Conservation (phyloP, 2,888 invertebrate genomes). For the Tanypteryx hageni region DNA sequence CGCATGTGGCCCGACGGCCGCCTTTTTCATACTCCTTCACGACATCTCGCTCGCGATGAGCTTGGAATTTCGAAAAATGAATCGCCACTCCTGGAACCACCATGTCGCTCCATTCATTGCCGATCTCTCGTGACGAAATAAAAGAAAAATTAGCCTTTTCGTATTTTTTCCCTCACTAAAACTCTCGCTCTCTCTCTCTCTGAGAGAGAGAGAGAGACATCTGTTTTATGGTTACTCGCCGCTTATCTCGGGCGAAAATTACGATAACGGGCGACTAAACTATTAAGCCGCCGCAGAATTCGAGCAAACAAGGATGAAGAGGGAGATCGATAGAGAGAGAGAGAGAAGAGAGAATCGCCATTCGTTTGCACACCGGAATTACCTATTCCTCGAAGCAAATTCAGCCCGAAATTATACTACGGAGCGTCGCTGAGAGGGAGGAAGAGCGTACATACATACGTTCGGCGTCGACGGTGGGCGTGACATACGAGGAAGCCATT, state of each 20-base stretch:
- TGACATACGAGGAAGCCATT: constrained; percentile 19
- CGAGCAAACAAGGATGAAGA: neutral
- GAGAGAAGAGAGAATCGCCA: neutral
- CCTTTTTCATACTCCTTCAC: too few relatives aligned
- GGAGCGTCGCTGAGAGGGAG: neutral
- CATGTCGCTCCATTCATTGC: neutral
- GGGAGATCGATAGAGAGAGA: neutral
- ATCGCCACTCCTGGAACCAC: neutral
- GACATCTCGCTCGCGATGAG: too few relatives aligned
- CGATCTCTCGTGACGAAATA: neutral
- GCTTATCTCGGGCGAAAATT: constrained; percentile 37
- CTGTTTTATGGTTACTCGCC: constrained; percentile 42
- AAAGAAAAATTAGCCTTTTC: neutral
- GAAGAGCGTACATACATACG: neutral
- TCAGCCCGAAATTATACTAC: neutral
- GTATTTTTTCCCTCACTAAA: neutral
- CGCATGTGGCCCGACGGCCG: too few relatives aligned
- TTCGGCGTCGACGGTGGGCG: neutral
- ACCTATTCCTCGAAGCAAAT: neutral
- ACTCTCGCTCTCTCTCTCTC: neutral
- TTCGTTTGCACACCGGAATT: neutral
- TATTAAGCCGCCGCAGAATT: neutral
- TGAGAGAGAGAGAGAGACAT: neutral
- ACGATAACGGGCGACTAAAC: constrained; percentile 21
- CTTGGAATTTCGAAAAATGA: too few relatives aligned